phyloP scores from a whole-genome alignment of 2,113 vertebrate genomes.

The Garra rufa region DNA sequence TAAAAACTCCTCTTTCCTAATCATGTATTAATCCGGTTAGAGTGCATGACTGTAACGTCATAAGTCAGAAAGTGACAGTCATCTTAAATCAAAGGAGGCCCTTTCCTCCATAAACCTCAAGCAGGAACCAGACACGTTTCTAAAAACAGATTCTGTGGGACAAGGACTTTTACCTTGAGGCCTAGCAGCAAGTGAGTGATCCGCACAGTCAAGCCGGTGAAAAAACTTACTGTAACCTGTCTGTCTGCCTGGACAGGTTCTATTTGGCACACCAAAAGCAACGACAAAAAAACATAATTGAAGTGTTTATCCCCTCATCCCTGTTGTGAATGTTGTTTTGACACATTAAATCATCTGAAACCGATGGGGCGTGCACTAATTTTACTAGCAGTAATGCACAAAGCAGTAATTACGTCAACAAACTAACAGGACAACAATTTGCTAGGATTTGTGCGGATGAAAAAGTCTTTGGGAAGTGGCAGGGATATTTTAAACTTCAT shows the following conservation, averaged over 20 bases:
- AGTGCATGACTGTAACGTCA: background rate
- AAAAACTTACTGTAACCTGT: conserved; percentile 71
- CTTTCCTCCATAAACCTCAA: background rate
- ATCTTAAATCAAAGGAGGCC: background rate
- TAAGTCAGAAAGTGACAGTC: background rate
- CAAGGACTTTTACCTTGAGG: background rate
- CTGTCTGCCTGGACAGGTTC: conserved; percentile 77
- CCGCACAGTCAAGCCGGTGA: background rate
- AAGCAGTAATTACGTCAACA: background rate
- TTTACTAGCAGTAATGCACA: background rate
- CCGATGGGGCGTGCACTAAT: conserved; percentile 3
- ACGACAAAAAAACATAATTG: conserved; percentile 18
- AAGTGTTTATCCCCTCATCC: conserved; percentile 23
- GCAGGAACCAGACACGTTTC: background rate
- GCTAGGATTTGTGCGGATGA: background rate
- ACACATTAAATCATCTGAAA: conserved; percentile 1
- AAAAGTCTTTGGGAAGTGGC: background rate
- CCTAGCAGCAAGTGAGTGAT: background rate
- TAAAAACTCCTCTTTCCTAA: background rate
- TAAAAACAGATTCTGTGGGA: conserved; percentile 25
- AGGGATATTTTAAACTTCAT: background rate
- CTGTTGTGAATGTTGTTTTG: background rate
- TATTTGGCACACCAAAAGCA: conserved; percentile 6
- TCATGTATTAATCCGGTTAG: background rate
- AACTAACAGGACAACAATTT: conserved; percentile 6